Base-by-base conservation (phyloP, 2,113 vertebrate species). In the Anarrhichthys ocellatus region DNA sequence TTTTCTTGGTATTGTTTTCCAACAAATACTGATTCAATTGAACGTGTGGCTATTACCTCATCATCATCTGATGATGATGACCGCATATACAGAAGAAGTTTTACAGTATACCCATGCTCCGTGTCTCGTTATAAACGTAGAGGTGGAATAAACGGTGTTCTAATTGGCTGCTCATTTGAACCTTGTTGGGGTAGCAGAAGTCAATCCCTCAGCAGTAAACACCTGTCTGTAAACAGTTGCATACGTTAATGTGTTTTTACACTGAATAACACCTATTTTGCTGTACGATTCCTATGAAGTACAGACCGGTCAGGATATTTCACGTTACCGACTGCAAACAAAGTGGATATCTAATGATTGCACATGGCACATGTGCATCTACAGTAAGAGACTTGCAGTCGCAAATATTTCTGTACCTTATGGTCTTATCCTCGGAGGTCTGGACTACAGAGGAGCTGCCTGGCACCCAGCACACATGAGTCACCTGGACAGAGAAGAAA, bases 401-500 rank as follows among this genome's bases (percentile, higher is more conserved):
- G 32, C 22, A 38, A 73, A 50, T 80, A 42, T 77, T 50, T 71
- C 61, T 73, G 22, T 87, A 99, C 98, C 97, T 97, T 92, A 97
- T 86, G 3, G 94, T 97, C 93, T 99, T 99, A 88, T 99, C 98
- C 89, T 99, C 98, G 0, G 98, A 99, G 17, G 96, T 96, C 93
- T 99, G 98, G 29, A 97, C 91, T 48, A 98, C 8, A 2, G 96
- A 96, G 2, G 96, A 93, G 89, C 97, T 96, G 66, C 90, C 93
- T 70, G 98, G 97, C 66, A 99, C 96, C 98, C 98, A 99, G 91
- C 97, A 98, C 46, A 99, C 89, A 90, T 99, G 97, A 73, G 98
- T 99, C 76, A 99, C 97, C 98, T 99, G 84, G 0, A 29, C 86
- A 89, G 86, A 73, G 56, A 66, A 56, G 42, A 86, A 17, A 68